Conservation (phyloP, 2,113 vertebrate species). For the Loxodonta africana region DNA sequence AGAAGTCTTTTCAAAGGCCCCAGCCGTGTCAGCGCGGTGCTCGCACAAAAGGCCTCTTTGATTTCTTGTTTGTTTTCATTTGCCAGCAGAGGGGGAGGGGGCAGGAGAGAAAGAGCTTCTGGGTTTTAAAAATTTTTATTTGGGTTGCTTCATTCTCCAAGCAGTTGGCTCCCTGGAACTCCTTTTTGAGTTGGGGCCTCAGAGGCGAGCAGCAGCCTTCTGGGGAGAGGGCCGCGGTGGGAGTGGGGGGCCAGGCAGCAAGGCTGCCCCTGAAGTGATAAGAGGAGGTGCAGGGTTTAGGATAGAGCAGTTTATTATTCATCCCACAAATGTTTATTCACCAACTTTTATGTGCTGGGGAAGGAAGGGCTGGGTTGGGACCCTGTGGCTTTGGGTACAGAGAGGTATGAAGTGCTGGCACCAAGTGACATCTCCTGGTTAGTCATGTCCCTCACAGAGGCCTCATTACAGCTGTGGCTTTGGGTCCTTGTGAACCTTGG, state of each 20-base stretch:
- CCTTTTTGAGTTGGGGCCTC: constrained; percentile 64
- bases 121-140: constrained; percentile 84
- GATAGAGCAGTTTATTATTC: neutral
- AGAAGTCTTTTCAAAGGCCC: constrained; percentile 84
- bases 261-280: neutral
- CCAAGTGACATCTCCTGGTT: neutral
- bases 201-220: neutral
- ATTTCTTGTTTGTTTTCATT: constrained; percentile 88
- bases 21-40: constrained; percentile 81
- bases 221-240: neutral
- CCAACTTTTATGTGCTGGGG: neutral
- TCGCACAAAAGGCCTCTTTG: constrained; percentile 84
- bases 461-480: neutral
- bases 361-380: neutral
- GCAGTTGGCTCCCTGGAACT: constrained; percentile 66
- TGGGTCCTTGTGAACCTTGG: neutral
- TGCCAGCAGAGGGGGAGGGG: constrained; percentile 80
- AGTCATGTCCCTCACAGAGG: neutral
- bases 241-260: neutral
- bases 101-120: constrained; percentile 82
- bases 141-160: constrained; percentile 82
- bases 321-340: neutral
- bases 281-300: neutral
- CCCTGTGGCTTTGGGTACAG: neutral
- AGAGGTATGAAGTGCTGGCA: neutral